Evolutionary conservation across 2,888 invertebrate genomes (phyloP), one percentile per base, ranked within the genome.

Genomic region (Isotomurus palustris): DNA sequence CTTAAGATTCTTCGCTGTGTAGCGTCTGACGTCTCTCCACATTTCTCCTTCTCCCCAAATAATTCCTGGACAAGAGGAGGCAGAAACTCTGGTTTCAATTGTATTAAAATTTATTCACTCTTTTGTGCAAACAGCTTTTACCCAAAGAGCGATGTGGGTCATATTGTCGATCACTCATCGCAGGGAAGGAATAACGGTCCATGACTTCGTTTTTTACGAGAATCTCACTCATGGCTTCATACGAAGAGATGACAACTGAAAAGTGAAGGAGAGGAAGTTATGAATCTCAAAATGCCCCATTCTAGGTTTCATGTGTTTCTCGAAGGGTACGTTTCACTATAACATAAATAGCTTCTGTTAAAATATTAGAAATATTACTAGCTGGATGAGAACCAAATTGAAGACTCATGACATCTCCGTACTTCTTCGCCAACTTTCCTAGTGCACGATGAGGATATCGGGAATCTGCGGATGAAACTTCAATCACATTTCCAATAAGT

Each of bases 321-420:
- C 28, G n/a, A 51, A 50, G 49, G 45, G 50, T 45, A 56, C 17
- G 51, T 43, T 19, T 52, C 57, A 29, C 52, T 44, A n/a, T n/a
- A n/a, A n/a, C n/a, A n/a, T n/a, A n/a, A n/a, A n/a, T n/a, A n/a
- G n/a, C n/a, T n/a, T n/a, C n/a, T n/a, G n/a, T n/a, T n/a, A n/a
- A n/a, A n/a, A n/a, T n/a, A n/a, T n/a, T n/a, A n/a, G n/a, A n/a
- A n/a, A n/a, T n/a, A n/a, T n/a, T 40, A 57, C 57, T 29, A 17
- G 47, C 36, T 14, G 44, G 17, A 25, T 43, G 36, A 2, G 29
- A 12, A 25, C 57, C 57, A 27, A 45, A 10, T 35, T 35, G 10
- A 1, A 57, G 25, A 36, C 35, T 24, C 45, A 57, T 53, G 10
- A 57, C 21, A n/a, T 52, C 45, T 24, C 57, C 57, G 22, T 57